phyloP scores from a whole-genome alignment of 2,797 vertebrate genomes.

The Chloroceryle amazona region DNA sequence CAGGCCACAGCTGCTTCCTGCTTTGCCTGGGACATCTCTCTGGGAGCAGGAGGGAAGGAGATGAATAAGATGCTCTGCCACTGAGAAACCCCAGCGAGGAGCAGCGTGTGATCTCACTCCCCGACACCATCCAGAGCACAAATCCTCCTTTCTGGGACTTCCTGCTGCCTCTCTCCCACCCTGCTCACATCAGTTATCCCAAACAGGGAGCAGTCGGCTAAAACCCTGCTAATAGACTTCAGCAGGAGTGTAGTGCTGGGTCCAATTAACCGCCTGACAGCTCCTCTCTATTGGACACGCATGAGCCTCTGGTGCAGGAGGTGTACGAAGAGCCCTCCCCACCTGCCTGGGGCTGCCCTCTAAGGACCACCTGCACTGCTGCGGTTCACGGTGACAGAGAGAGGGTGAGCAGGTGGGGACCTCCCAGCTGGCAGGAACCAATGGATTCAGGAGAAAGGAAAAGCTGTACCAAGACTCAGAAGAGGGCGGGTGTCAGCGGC shows the following conservation, averaged over 20 bases:
- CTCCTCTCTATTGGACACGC: background rate
- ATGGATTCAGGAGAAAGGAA: background rate
- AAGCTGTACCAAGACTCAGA: accelerated
- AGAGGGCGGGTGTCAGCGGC: accelerated
- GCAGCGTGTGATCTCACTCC: background rate
- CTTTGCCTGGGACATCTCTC: accelerated
- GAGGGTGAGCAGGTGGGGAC: background rate
- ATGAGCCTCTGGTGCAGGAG: accelerated
- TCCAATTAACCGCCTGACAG: background rate
- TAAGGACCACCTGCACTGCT: accelerated
- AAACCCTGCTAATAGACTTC: background rate
- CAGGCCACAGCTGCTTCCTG: conserved; percentile 69
- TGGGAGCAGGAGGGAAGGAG: background rate
- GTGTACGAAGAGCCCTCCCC: accelerated
- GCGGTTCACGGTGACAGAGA: accelerated
- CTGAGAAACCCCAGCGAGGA: background rate
- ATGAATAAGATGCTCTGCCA: background rate
- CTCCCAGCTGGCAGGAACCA: accelerated
- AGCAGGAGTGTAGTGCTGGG: background rate
- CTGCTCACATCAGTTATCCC: conserved; percentile 10
- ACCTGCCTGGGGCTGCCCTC: background rate
- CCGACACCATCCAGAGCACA: background rate
- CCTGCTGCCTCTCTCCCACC: background rate
- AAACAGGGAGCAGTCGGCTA: background rate
- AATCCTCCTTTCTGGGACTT: background rate